Base-by-base conservation (phyloP, 2,888 invertebrate genomes). In the Scaptomyza parva region DNA sequence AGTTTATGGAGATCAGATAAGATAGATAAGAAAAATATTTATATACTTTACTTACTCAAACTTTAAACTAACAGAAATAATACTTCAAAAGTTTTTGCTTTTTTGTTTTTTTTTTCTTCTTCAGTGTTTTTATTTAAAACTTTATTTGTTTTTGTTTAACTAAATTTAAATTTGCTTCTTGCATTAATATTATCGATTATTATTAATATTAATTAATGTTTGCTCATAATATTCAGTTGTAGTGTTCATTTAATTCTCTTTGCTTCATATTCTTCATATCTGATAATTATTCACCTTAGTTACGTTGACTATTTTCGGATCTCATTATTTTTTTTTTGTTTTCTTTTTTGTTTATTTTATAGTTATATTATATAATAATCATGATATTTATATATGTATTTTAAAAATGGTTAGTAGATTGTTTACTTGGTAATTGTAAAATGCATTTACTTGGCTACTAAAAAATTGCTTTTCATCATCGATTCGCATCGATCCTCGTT, bases 401-500 rank as follows among this genome's bases (percentile, higher is more conserved):
- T 82, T 66, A 68, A 85, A 85, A 82, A 78, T 78, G 78, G 65
- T 82, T 87, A 81, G 75, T 80, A 58, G 54, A 9, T 48, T 51
- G 20, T 72, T 79, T 86, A 77, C 78, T 63, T 74, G 53, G 69
- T 85, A 75, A 53, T 50, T 67, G 78, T 57, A 82, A 82, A 82
- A 81, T 86, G 83, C 86, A 66, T 70, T 79, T 82, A 80, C 84
- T 86, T 82, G 81, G 75, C 78, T 86, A 72, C 60, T 69, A 68
- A 64, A 61, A 61, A 67, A 70, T 66, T 76, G 64, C 68, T 70
- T 72, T 74, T 64, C 67, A 66, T 52, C n/a, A n/a, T n/a, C n/a
- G n/a, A 53, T 52, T 37, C 64, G 62, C 35, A 57, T 60, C 53
- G n/a, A n/a, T n/a, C 48, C 40, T 26, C 35, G 22, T 41, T 47